phyloP scores from a whole-genome alignment of 2,797 vertebrate species.

The Glyptemys insculpta region DNA sequence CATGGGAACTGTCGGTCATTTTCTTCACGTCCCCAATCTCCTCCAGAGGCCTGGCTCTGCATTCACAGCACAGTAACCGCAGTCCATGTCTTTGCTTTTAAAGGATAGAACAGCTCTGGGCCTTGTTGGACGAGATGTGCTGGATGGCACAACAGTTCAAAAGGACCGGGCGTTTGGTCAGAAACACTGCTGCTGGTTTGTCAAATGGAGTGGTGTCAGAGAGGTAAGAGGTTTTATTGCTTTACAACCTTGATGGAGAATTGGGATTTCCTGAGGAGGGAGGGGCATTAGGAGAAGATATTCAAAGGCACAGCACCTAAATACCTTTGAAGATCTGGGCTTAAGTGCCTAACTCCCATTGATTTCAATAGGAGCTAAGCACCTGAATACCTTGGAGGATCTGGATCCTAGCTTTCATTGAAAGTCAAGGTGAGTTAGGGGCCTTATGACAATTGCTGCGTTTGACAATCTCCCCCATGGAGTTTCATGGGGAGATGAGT shows the following conservation, averaged over 20 bases:
- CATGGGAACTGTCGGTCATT: background rate
- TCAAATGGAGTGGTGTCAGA: background rate
- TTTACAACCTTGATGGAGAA: background rate
- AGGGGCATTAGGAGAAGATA: background rate
- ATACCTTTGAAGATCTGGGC: too few species aligned
- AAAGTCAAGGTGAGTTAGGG: background rate
- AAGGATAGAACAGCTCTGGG: slow-evolving; percentile 67
- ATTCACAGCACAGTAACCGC: background rate
- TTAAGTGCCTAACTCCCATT: background rate
- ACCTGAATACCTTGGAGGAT: background rate
- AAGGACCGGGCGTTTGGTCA: background rate
- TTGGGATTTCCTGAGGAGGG: background rate
- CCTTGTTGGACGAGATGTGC: slow-evolving; percentile 41
- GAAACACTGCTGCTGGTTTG: background rate
- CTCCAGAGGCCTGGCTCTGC: background rate
- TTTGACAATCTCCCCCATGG: background rate
- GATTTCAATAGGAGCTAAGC: background rate
- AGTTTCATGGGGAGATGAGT: background rate
- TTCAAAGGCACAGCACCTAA: fast-evolving
- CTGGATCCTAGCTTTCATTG: background rate
- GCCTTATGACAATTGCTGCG: background rate
- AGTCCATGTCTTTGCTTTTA: background rate
- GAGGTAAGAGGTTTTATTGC: slow-evolving; percentile 13
- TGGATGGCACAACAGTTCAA: slow-evolving; percentile 4
- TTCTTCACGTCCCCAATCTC: background rate